Evolutionary conservation across 2,113 vertebrate genomes (phyloP).

Genomic region (Solea senegalensis): DNA sequence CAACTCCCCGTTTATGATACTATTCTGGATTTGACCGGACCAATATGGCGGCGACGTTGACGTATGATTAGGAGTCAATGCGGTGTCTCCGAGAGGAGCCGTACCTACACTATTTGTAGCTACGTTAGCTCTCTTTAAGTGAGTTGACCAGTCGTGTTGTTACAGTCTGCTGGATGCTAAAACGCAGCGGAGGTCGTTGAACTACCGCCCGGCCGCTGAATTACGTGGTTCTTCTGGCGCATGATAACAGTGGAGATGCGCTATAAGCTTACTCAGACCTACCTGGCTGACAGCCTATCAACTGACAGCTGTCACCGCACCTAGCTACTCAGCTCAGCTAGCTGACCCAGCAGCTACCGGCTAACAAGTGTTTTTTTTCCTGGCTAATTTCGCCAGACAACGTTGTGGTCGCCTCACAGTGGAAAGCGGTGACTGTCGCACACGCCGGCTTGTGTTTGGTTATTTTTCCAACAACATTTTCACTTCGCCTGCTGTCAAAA

Average conservation of each 20-base stretch:
- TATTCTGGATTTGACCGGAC: neutral
- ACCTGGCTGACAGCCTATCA: conserved; percentile 46
- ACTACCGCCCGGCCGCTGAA: neutral
- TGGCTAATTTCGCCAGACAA: conserved; percentile 14
- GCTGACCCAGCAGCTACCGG: conserved; percentile 55
- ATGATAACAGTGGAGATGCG: conserved; percentile 46
- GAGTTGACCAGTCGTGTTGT: conserved; percentile 8
- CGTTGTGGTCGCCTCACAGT: conserved; percentile 5
- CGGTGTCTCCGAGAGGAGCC: conserved; percentile 2
- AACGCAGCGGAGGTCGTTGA: neutral
- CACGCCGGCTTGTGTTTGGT: neutral
- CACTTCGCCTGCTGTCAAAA: conserved; percentile 13
- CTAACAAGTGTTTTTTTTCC: conserved; percentile 42
- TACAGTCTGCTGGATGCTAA: conserved; percentile 12
- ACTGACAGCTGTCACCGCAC: conserved; percentile 73
- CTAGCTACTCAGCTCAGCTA: conserved; percentile 54
- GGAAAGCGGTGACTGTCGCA: neutral
- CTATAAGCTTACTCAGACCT: conserved; percentile 45
- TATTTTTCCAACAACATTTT: conserved; percentile 1
- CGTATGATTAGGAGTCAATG: neutral
- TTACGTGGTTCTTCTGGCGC: neutral
- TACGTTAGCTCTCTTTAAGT: conserved; percentile 48
- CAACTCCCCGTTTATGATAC: no score
- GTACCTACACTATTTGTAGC: conserved; percentile 49
- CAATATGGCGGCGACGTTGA: neutral